Evolutionary conservation across 2,113 vertebrate species (phyloP).

Genomic region (Ictalurus furcatus): DNA sequence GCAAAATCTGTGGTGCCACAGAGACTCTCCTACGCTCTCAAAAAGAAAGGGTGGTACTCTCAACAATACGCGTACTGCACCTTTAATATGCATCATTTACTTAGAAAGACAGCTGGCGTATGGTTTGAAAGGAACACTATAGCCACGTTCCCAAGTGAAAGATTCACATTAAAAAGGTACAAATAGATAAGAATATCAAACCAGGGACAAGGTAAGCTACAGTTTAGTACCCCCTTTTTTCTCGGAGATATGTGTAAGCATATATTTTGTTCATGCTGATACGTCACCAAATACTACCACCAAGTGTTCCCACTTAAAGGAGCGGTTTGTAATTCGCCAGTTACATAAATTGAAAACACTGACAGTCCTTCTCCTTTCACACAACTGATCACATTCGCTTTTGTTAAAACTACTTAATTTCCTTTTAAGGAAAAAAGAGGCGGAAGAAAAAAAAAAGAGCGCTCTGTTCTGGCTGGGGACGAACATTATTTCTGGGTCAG

Average conservation of each 20-base stretch:
- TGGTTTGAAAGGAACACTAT: not conserved
- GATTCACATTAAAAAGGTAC: not conserved
- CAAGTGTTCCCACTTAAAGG: not conserved
- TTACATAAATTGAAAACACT: not conserved
- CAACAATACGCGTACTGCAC: not conserved
- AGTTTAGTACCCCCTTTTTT: too few relatives aligned
- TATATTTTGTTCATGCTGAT: not conserved
- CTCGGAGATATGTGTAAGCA: not conserved
- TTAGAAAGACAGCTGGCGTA: not conserved
- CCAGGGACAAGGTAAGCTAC: not conserved
- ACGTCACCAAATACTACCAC: not conserved
- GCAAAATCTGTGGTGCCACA: too few relatives aligned
- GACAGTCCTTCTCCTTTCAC: not conserved
- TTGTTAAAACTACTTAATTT: not conserved
- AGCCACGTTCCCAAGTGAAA: not conserved
- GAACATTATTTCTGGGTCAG: not conserved
- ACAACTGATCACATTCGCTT: not conserved
- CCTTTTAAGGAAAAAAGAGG: not conserved
- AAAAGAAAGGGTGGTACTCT: not conserved
- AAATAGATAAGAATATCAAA: not conserved
- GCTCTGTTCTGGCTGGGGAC: not conserved
- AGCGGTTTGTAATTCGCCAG: not conserved
- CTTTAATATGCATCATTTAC: not conserved
- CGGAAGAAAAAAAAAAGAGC: not conserved
- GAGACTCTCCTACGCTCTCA: not conserved